Base-by-base conservation (phyloP, 2,888 invertebrate genomes). In the Venusia cambrica region DNA sequence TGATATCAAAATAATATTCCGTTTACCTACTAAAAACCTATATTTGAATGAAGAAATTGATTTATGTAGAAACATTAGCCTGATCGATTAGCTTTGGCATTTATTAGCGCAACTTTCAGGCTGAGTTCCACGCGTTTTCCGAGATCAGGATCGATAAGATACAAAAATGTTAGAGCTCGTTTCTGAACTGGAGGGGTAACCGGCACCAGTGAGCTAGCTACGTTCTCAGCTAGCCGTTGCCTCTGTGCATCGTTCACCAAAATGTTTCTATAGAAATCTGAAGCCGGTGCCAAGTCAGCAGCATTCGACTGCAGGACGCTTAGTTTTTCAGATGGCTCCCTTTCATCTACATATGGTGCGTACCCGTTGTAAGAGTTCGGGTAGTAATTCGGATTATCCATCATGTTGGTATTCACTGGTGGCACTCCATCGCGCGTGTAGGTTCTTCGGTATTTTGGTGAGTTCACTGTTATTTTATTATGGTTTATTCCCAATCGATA, bases 331-430 rank as follows among this genome's bases (percentile, higher is more conserved):
- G 57, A 59, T 0, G 75, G 73, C 3, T 45, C 47, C 18, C 42
- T 59, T 7, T 63, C 60, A 4, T 90, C 84, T 1, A 90, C 87
- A 52, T 90, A 90, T 11, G 90, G 90, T 41, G 90, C 88, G 0
- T 97, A 96, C 0, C 97, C 98, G 48, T 89, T 88, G 73, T 97
- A 98, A 34, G 96, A 96, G 83, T 98, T 98, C 0, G 98, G 98
- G 77, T 90, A 96, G 71, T 98, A 98, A 72, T 97, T 97, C 0
- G 98, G 97, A 0, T 93, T 93, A 15, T 93, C 94, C 10, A 89
- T 92, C 84, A 96, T 95, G 68, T 97, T 97, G 50, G 93, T 90
- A 11, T 84, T 77, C 2, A 91, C 83, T 16, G 92, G 89, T 84
- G 93, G 18, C 5, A 15, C 17, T 10, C 35, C 36, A 45, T 81